Conservation (phyloP, 2,113 vertebrate genomes). For the Papio anubis region DNA sequence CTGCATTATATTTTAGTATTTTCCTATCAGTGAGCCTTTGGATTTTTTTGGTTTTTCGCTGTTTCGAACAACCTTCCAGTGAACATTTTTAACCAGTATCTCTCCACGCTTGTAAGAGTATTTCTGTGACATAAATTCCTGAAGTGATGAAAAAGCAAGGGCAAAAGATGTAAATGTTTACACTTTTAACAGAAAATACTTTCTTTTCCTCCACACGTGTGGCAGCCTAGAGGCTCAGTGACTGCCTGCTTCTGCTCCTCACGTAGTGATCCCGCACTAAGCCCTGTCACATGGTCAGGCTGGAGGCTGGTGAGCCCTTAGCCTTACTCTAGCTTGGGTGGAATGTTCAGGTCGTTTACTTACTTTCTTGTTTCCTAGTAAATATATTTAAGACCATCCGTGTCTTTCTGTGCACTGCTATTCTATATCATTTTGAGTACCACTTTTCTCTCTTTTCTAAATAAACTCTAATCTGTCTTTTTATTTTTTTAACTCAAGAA, state of each 20-base stretch:
- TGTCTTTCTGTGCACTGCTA: not conserved
- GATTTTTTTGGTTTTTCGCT: not conserved
- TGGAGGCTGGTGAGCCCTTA: not conserved
- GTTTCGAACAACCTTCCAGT: not conserved
- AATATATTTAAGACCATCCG: not conserved
- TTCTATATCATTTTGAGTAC: not conserved
- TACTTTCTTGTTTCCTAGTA: not conserved
- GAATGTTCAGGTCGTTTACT: not conserved
- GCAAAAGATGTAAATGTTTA: not conserved
- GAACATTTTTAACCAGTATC: not conserved
- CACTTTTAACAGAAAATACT: not conserved
- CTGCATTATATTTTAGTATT: not conserved
- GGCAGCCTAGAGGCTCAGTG: not conserved
- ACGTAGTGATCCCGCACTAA: rapidly evolving
- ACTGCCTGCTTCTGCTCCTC: rapidly evolving
- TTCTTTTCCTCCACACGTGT: not conserved
- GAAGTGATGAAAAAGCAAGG: not conserved
- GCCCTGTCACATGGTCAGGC: not conserved
- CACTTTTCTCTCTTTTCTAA: not conserved
- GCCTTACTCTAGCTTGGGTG: not conserved
- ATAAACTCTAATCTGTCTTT: not conserved
- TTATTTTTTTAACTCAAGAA: not conserved
- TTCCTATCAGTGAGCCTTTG: not conserved
- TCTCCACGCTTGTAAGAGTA: not conserved
- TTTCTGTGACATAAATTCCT: not conserved